Base-by-base conservation (phyloP, 1,140 invertebrate species). In the Conus betulinus region DNA sequence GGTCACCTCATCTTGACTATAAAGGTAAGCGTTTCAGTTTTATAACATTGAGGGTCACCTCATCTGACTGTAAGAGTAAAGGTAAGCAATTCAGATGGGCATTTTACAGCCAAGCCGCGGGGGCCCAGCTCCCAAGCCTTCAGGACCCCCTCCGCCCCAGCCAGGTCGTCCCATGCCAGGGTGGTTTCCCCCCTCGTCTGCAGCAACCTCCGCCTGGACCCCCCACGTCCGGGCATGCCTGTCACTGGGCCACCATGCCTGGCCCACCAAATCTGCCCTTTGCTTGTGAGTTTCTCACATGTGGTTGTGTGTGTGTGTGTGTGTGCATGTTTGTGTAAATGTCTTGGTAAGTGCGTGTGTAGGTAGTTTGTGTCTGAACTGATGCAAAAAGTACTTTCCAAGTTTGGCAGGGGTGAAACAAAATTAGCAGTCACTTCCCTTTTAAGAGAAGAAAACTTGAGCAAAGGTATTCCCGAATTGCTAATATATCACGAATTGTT, bases 201-300 rank as follows among this genome's bases (percentile, higher is more conserved):
- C 87, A 86, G 55, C 89, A 83, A 4, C 89, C 87, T 7, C 89
- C 91, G 5, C 85, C 85, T 23, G 78, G 84, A n/a, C 17, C 83
- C 88, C 23, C 89, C 90, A 3, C 76, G 89, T 17, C 85, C 87
- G n/a, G 82, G 82, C 51, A 85, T 87, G 85, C 89, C 74, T 25
- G 87, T 81, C 27, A 57, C 82, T 55, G 91, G 90, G 76, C 91
- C 90, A 71, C 27, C 90, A 90, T n/a, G 55, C 89, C 90, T 27
- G 91, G 92, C 92, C n/a, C n/a, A 23, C 96, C 96, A 51, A 96
- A 97, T 5, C 96, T 96, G 15, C 89, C 86, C 67, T 90, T 90
- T 88, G 89, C n/a, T 20, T 88, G 89, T 90, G 84, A 90, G 89
- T 87, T 1, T 83, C 8, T 3, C n/a, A 52, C 5, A 20, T n/a